Evolutionary conservation across 1,140 invertebrate genomes (phyloP), one percentile per base, ranked within the genome.

Genomic region (Cydia splendana): DNA sequence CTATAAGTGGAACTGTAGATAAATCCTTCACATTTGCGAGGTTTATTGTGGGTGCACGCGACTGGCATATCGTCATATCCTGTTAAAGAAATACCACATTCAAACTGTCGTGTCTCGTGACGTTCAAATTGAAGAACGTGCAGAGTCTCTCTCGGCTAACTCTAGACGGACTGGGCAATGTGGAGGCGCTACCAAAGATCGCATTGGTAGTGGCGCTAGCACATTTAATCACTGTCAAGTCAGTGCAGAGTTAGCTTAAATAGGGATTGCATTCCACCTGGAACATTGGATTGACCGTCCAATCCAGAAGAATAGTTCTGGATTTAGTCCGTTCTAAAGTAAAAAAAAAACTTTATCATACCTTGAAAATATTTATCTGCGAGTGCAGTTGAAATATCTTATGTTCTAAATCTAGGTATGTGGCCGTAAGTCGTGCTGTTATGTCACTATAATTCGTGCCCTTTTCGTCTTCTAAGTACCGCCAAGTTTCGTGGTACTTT

Each of bases 1-100:
- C 80, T 57, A 75, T n/a, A 74, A 30, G 75, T 2, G 53, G 2
- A 15, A 83, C 62, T 2, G 12, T 38, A 15, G 2, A 2, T 48
- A 76, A 45, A 45, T 76, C 65, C 4, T 13, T 13, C 18, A 20
- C 53, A 30, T 69, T n/a, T 7, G 38, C 45, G 4, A 76, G 18
- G 30, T 24, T 30, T 12, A 75, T 9, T 9, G 5, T 38, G 12
- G 42, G 34, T 4, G 42, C 9, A 3, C 75, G 62, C 0, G 62
- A 28, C 13, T 20, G 53, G 15, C 15, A 20, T 71, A 12, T 13
- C 34, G 12, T n/a, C 67, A 71, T 71, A 13, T 71, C 67, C 67
- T 71, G 38, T n/a, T 9, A 15, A 10, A n/a, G 4, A 15, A 67
- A 34, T 12, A 34, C 0, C 38, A 42, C 38, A 30, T 30, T 30